Percentiles rank a stretch among this genome's conserved stretches.
phyloP scores from a whole-genome alignment of 2,797 vertebrate genomes.

The Merluccius polli region DNA sequence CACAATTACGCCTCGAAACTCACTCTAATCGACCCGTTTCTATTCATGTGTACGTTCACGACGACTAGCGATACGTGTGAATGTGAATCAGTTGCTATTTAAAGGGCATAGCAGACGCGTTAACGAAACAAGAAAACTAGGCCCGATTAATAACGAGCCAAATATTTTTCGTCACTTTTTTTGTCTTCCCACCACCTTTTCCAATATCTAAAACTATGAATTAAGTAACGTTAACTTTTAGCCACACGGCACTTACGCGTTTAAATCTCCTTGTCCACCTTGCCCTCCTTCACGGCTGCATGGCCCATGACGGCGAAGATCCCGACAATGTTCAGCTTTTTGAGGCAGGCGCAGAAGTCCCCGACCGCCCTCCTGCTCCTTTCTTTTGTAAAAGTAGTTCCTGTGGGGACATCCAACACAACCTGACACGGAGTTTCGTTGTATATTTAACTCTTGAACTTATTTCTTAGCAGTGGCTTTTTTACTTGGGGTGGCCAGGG shows the following conservation, averaged over 20 bases:
- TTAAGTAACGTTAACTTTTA: background rate
- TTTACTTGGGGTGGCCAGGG: too few relatives aligned
- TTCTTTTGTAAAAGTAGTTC: too few relatives aligned
- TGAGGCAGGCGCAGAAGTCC: conserved; percentile 75
- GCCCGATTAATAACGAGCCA: background rate
- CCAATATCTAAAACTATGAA: background rate
- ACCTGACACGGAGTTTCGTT: too few relatives aligned
- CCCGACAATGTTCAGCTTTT: conserved; percentile 77
- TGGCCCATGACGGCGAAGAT: conserved; percentile 77
- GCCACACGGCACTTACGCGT: background rate
- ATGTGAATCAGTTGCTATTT: background rate
- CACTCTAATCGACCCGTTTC: background rate
- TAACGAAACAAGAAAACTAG: background rate
- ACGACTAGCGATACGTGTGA: background rate
- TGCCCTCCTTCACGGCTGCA: conserved; percentile 68
- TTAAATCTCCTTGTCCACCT: conserved; percentile 55
- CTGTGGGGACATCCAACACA: too few relatives aligned
- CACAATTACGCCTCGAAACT: background rate
- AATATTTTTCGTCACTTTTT: too few relatives aligned
- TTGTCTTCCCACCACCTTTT: too few relatives aligned
- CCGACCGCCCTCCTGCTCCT: conserved; percentile 71
- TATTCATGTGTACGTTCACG: too few relatives aligned
- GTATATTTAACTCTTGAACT: too few relatives aligned
- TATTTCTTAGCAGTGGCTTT: too few relatives aligned
- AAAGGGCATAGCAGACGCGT: background rate